Conservation (phyloP, 2,888 invertebrate genomes). For the Archips xylosteana region DNA sequence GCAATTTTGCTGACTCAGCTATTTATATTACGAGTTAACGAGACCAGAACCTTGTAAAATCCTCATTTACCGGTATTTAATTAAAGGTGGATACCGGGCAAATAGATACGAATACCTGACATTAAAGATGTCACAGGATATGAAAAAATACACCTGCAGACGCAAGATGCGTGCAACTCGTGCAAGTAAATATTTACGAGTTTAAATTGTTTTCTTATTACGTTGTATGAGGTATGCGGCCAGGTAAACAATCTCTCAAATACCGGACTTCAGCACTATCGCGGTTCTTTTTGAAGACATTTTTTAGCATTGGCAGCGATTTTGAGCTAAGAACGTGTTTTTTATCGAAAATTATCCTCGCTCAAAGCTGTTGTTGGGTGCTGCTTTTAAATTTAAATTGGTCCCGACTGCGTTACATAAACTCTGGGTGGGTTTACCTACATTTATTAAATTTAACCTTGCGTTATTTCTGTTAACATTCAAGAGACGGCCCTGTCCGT, state of each 20-base stretch:
- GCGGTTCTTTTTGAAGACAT: slow-evolving; percentile 9
- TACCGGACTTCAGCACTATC: slow-evolving; percentile 6
- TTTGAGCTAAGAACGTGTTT: background rate
- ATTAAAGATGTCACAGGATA: slow-evolving; percentile 17
- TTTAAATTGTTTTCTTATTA: slow-evolving; percentile 28
- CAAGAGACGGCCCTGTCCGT: slow-evolving; percentile 32
- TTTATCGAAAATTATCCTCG: background rate
- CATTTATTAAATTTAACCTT: slow-evolving; percentile 51
- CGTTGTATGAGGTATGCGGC: slow-evolving; percentile 28
- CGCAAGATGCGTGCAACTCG: slow-evolving; percentile 8
- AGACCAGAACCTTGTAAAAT: background rate
- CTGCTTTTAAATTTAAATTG: slow-evolving; percentile 12
- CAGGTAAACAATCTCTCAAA: slow-evolving; percentile 25
- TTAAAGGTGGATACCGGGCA: background rate
- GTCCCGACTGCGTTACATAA: slow-evolving; percentile 15
- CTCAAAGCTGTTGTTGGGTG: slow-evolving; percentile 1
- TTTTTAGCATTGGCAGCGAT: background rate
- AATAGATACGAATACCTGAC: background rate
- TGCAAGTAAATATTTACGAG: slow-evolving; percentile 14
- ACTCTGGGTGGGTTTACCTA: slow-evolving; percentile 11
- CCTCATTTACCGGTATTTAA: background rate
- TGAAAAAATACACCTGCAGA: slow-evolving; percentile 13
- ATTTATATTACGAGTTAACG: background rate
- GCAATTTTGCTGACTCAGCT: too few species aligned
- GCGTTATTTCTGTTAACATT: slow-evolving; percentile 68